phyloP scores from a whole-genome alignment of 53 echinoderm and acorn worm species.

The Holothuria leucospilota region DNA sequence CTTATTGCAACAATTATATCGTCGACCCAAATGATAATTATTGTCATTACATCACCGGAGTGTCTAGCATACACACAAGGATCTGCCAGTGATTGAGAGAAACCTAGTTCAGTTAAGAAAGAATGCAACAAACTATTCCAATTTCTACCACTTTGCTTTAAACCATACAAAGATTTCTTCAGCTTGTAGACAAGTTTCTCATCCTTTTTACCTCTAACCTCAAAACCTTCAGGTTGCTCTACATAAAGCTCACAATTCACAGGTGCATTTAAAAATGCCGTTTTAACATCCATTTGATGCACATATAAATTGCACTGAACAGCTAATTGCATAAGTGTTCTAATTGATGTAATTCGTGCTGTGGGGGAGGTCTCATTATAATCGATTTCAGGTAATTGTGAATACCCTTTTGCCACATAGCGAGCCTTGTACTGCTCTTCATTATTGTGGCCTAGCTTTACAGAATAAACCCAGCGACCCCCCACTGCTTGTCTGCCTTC shows the following conservation, averaged over 20 bases:
- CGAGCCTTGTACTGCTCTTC: slow-evolving; percentile 49
- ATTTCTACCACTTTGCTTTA: too few species aligned
- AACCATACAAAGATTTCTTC: too few species aligned
- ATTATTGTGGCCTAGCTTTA: background rate
- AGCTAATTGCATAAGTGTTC: slow-evolving; percentile 53
- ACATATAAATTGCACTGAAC: slow-evolving; percentile 26
- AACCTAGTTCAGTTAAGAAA: too few species aligned
- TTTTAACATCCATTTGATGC: too few species aligned
- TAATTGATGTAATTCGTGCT: slow-evolving; percentile 35
- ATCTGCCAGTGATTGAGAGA: too few species aligned
- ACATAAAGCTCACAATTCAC: too few species aligned
- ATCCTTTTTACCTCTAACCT: too few species aligned
- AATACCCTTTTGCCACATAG: slow-evolving; percentile 40
- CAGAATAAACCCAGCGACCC: slow-evolving; percentile 48
- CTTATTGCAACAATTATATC: slow-evolving; percentile 21
- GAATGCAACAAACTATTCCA: too few species aligned
- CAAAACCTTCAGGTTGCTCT: too few species aligned
- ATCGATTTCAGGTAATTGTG: too few species aligned
- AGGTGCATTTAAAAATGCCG: too few species aligned
- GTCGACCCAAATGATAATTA: background rate
- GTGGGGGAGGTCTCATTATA: slow-evolving; percentile 54
- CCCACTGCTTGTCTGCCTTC: slow-evolving; percentile 7
- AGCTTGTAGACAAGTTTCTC: too few species aligned
- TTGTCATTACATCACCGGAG: background rate
- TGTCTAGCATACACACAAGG: slow-evolving; percentile 27